phyloP scores from a whole-genome alignment of 23 tunicate species.

The Oikopleura dioica region DNA sequence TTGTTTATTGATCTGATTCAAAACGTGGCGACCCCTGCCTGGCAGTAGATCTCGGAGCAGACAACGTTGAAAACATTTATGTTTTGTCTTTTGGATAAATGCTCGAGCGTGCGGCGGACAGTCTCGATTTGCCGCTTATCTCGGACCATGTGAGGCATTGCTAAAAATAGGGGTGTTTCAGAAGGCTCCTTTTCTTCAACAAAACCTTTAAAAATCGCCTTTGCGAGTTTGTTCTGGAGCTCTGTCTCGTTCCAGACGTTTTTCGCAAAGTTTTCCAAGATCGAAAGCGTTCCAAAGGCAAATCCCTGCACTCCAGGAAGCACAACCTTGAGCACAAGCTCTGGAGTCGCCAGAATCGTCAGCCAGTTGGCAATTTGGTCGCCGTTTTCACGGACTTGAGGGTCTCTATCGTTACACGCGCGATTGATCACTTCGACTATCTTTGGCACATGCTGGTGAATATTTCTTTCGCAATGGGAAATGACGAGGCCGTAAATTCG shows the following conservation, averaged over 20 bases:
- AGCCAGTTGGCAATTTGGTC: slow-evolving; percentile 1
- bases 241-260: not conserved
- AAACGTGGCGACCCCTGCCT: no score
- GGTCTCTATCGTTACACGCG: not conserved
- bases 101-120: no score
- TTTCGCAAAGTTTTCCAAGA: not conserved
- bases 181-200: no score
- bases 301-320: not conserved
- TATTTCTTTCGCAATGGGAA: slow-evolving; percentile 4
- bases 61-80: no score
- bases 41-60: no score
- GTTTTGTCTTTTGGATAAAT: no score
- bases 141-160: no score
- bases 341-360: not conserved
- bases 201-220: not conserved
- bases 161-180: no score
- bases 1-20: no score
- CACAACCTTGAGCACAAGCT: not conserved
- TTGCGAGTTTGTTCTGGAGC: not conserved
- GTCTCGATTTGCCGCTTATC: no score
- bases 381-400: not conserved
- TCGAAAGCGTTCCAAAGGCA: not conserved
- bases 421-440: not conserved
- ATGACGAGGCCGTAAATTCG: not conserved
- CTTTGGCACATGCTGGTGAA: slow-evolving; percentile 5